phyloP scores from a whole-genome alignment of 2,797 vertebrate genomes.

The Crocodylus rhombifer region DNA sequence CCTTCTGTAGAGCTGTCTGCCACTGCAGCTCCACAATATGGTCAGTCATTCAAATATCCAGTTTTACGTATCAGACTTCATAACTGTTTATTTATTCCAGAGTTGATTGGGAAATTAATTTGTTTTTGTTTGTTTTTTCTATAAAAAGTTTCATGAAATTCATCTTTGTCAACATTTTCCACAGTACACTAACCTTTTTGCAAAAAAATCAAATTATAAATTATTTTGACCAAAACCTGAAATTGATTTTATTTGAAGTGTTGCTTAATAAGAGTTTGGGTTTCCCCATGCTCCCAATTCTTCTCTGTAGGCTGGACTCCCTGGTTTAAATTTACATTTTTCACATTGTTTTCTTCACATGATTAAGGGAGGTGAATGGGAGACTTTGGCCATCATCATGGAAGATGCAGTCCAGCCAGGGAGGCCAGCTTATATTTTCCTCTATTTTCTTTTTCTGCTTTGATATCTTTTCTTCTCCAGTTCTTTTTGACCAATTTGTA shows the following conservation, averaged over 20 bases:
- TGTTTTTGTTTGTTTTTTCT: not conserved
- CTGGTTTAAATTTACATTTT: not conserved
- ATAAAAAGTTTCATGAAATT: rapidly evolving
- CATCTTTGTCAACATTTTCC: not conserved
- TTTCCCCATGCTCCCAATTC: not conserved
- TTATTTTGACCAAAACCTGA: not conserved
- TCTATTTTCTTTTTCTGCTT: not conserved
- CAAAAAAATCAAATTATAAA: not conserved
- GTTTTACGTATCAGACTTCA: not conserved
- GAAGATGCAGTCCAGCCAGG: not conserved
- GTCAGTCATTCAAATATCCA: not conserved
- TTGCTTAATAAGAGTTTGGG: not conserved
- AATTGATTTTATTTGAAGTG: not conserved
- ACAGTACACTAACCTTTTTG: not conserved
- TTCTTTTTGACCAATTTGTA: not conserved
- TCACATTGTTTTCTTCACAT: not conserved
- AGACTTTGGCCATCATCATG: not conserved
- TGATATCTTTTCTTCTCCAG: not conserved
- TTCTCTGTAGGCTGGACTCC: not conserved
- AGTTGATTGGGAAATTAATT: not conserved
- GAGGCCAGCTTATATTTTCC: not conserved
- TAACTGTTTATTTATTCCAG: not conserved
- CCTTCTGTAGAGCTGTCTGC: not conserved
- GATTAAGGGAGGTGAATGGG: not conserved
- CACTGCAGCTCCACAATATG: not conserved